Conservation (phyloP, 1,140 invertebrate genomes). For the Schmidtea mediterranea region DNA sequence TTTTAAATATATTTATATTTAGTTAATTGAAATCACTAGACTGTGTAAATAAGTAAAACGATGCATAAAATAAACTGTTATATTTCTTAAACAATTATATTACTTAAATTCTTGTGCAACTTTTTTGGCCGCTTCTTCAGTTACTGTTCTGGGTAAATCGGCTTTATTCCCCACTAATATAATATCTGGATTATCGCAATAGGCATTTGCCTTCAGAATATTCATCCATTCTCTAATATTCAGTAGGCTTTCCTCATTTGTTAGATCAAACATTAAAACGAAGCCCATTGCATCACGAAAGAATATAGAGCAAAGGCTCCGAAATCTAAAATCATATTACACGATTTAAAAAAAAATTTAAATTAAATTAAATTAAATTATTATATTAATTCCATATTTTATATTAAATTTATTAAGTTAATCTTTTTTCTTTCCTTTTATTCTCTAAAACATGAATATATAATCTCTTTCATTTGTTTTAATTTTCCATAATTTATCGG, state of each 20-base stretch:
- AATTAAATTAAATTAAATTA: too few species aligned
- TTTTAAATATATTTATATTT: too few species aligned
- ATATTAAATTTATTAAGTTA: too few species aligned
- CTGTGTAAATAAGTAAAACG: too few species aligned
- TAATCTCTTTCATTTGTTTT: too few species aligned
- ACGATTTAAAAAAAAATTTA: too few species aligned
- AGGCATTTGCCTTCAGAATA: slow-evolving; percentile 59
- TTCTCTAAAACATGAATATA: too few species aligned
- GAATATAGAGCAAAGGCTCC: slow-evolving; percentile 78
- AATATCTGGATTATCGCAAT: slow-evolving; percentile 72
- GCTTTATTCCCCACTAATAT: slow-evolving; percentile 77
- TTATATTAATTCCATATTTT: too few species aligned
- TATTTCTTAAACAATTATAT: neutral
- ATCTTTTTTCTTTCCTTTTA: too few species aligned
- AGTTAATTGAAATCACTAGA: too few species aligned
- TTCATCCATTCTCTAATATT: slow-evolving; percentile 85
- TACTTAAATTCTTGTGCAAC: slow-evolving; percentile 52
- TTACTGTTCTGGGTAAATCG: slow-evolving; percentile 49
- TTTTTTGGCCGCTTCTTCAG: slow-evolving; percentile 47
- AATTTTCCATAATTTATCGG: too few species aligned
- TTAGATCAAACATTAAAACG: slow-evolving; percentile 71
- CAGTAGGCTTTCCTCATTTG: slow-evolving; percentile 73
- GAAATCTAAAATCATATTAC: slow-evolving; percentile 37
- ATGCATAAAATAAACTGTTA: too few species aligned
- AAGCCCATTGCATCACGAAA: slow-evolving; percentile 94